Evolutionary conservation across 2,113 vertebrate species (phyloP).

Genomic region (Chionomys nivalis): DNA sequence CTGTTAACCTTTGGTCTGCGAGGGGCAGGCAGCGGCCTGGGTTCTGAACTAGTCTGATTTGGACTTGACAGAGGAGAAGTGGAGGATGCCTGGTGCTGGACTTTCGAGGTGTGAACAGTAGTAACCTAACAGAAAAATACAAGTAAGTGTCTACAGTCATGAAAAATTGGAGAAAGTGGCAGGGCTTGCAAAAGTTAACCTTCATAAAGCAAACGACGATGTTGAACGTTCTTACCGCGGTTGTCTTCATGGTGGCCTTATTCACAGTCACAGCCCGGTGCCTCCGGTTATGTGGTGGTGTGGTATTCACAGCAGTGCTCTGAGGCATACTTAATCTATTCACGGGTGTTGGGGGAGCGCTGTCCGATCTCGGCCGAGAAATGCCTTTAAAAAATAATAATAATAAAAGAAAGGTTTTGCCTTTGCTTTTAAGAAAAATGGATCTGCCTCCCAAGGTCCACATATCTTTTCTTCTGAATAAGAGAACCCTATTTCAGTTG

Average conservation of each 20-base stretch:
- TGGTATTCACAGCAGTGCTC: constrained; percentile 93
- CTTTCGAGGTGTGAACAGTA: constrained; percentile 91
- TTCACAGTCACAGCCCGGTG: constrained; percentile 93
- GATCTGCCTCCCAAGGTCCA: neutral
- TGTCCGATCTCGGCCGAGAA: constrained; percentile 94
- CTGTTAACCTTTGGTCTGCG: constrained; percentile 97
- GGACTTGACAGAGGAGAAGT: constrained; percentile 95
- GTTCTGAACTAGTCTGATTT: constrained; percentile 95
- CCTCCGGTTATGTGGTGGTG: constrained; percentile 94
- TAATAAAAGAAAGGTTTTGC: neutral
- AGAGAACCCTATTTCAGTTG: constrained; percentile 24
- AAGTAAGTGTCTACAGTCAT: constrained; percentile 55
- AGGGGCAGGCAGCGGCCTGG: constrained; percentile 94
- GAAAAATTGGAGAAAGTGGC: constrained; percentile 45
- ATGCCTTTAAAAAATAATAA: constrained; percentile 87
- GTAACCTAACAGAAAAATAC: constrained; percentile 86
- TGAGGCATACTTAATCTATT: constrained; percentile 96
- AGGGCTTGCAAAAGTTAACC: neutral
- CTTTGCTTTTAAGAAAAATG: neutral
- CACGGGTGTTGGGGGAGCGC: constrained; percentile 95
- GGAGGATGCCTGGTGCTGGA: constrained; percentile 92
- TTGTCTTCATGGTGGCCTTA: constrained; percentile 94
- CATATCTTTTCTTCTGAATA: constrained; percentile 3
- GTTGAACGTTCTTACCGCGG: constrained; percentile 88
- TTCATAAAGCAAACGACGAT: neutral